These are phyloP conservation scores for Zosterops lateralis DNA, from an alignment of 2,113 vertebrate species.

Conservation along the genomic window DNA sequence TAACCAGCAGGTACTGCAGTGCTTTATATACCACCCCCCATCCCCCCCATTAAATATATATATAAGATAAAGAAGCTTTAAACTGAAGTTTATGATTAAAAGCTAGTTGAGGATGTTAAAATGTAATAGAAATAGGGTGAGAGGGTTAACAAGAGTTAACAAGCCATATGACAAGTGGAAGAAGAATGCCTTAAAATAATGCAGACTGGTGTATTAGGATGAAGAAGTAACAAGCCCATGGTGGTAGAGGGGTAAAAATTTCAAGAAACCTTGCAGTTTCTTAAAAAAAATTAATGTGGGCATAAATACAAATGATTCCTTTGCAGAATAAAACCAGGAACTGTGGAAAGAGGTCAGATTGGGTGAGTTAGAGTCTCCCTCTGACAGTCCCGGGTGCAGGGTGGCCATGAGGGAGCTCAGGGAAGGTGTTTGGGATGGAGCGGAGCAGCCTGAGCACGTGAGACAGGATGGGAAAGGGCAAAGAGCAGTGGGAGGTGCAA, in stretches of 20 bases:
- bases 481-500: not conserved
- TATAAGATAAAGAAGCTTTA: not conserved
- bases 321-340: not conserved
- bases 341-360: not conserved
- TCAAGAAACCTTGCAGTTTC: not conserved
- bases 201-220: not conserved
- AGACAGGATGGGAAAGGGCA: not conserved
- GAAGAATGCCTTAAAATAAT: not conserved
- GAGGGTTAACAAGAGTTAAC: not conserved
- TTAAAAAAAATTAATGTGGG: not conserved
- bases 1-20: not conserved
- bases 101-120: not conserved
- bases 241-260: not conserved
- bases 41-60: too few relatives aligned
- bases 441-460: not conserved
- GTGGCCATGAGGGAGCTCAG: not conserved
- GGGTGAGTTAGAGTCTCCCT: not conserved
- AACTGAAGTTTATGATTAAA: not conserved
- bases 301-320: not conserved
- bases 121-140: not conserved
- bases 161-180: not conserved
- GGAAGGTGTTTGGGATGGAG: not conserved
- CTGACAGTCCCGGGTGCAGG: accelerated
- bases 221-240: not conserved
- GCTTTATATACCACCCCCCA: not conserved